phyloP scores from a whole-genome alignment of 2,113 vertebrate species.

The Asarcornis scutulata region DNA sequence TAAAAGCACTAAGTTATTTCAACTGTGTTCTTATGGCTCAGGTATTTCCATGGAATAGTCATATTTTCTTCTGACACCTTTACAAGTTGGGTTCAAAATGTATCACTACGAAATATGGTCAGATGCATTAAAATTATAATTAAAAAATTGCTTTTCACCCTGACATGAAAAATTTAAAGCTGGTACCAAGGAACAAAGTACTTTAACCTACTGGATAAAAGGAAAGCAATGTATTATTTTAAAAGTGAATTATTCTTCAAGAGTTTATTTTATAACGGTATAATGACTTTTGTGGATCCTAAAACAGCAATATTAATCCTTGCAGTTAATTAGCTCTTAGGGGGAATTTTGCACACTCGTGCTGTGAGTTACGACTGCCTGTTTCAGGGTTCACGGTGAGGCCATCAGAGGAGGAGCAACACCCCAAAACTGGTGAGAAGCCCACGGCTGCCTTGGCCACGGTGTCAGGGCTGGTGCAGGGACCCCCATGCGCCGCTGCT shows the following conservation, averaged over 20 bases:
- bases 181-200: constrained; percentile 40
- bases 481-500: neutral
- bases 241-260: constrained; percentile 54
- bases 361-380: neutral
- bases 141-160: constrained; percentile 66
- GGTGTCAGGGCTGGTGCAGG: fast-evolving
- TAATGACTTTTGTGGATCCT: constrained; percentile 35
- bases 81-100: constrained; percentile 64
- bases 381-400: neutral
- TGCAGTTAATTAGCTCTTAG: constrained; percentile 52
- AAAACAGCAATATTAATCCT: constrained; percentile 51
- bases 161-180: constrained; percentile 66
- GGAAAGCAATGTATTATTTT: constrained; percentile 64
- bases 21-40: constrained; percentile 14
- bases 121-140: constrained; percentile 70
- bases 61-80: constrained; percentile 69
- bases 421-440: neutral
- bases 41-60: constrained; percentile 50
- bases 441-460: fast-evolving
- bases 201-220: constrained; percentile 61
- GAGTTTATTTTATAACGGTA: constrained; percentile 61
- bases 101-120: constrained; percentile 47
- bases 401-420: neutral
- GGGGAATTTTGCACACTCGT: neutral
- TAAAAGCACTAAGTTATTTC: constrained; percentile 59